Evolutionary conservation across 2,113 vertebrate genomes (phyloP).

Genomic region (Phalacrocorax aristotelis): DNA sequence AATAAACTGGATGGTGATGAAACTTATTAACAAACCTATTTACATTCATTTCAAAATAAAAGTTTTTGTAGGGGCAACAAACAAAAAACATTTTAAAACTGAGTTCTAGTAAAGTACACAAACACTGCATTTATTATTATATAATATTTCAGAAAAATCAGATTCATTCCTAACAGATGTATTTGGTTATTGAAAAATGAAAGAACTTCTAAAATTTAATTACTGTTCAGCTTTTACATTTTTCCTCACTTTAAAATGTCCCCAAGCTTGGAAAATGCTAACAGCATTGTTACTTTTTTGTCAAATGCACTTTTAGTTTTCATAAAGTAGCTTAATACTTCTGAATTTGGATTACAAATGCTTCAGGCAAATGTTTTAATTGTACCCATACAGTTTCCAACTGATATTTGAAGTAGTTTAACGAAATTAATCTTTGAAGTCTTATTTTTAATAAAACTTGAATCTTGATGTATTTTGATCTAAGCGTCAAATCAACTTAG

Average conservation of each 20-base stretch:
- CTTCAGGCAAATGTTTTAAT: slow-evolving; percentile 13
- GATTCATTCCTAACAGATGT: neutral
- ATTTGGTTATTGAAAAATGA: neutral
- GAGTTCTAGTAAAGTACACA: neutral
- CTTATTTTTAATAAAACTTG: slow-evolving; percentile 21
- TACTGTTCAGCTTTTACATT: neutral
- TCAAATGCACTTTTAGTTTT: neutral
- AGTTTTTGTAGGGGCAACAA: neutral
- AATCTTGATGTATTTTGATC: neutral
- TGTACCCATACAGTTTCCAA: neutral
- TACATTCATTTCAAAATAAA: neutral
- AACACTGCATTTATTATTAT: neutral
- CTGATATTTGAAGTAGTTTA: neutral
- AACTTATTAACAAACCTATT: neutral
- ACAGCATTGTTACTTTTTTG: neutral
- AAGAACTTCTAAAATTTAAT: neutral
- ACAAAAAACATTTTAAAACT: neutral
- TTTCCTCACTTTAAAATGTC: slow-evolving; percentile 3
- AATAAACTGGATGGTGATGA: neutral
- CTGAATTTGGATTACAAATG: neutral
- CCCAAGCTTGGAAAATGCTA: neutral
- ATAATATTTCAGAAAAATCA: neutral
- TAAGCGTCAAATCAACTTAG: neutral
- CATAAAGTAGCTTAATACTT: neutral
- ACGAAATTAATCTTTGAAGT: slow-evolving; percentile 8